Conservation (phyloP, 2,113 vertebrate species). For the Strigops habroptila region DNA sequence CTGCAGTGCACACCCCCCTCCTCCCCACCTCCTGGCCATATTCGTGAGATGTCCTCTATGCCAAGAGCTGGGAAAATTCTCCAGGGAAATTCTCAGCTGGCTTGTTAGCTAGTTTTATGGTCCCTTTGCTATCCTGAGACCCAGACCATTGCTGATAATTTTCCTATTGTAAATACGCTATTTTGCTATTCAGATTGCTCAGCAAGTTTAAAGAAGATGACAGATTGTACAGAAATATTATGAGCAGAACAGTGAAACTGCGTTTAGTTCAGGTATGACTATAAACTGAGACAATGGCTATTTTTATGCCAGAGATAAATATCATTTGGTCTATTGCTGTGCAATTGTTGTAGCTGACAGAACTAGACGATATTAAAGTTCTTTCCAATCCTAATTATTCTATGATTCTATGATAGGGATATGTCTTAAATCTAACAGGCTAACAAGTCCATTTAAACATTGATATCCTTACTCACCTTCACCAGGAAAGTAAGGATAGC, state of each 20-base stretch:
- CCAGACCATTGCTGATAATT: neutral
- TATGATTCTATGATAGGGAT: neutral
- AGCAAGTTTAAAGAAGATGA: neutral
- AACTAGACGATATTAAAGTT: neutral
- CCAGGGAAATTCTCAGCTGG: slow-evolving; percentile 51
- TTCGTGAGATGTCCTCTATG: neutral
- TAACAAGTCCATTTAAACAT: neutral
- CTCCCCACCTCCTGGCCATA: slow-evolving; percentile 18
- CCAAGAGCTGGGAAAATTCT: slow-evolving; percentile 59
- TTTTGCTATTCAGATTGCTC: slow-evolving; percentile 73
- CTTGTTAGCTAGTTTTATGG: slow-evolving; percentile 1
- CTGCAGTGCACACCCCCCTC: slow-evolving; percentile 3
- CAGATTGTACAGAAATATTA: neutral
- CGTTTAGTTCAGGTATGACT: neutral
- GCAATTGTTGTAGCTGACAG: neutral
- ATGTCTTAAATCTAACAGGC: neutral
- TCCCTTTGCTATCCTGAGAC: neutral
- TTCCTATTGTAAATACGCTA: slow-evolving; percentile 70
- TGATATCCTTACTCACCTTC: neutral
- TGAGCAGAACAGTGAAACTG: neutral
- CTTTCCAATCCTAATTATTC: neutral
- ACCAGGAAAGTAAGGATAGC: neutral
- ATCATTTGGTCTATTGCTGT: neutral
- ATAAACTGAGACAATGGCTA: neutral
- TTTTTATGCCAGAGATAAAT: neutral